A percentile compares a stretch with the other conserved stretches of the same genome.
phyloP scores from a whole-genome alignment of 2,797 vertebrate species.

The Epinephelus awoara region DNA sequence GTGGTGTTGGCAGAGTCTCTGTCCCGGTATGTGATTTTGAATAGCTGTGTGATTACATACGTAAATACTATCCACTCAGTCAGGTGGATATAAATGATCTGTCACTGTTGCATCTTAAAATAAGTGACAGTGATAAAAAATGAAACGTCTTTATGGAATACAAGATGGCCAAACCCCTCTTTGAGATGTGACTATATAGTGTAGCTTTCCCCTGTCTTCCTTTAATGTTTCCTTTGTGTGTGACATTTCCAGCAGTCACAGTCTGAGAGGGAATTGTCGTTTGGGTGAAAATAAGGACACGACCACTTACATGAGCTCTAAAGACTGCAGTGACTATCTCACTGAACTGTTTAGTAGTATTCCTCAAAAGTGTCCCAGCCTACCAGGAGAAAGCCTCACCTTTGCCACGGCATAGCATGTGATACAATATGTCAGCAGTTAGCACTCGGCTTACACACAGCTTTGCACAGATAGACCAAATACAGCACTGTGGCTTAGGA shows the following conservation, averaged over 20 bases:
- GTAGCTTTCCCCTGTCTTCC: not conserved
- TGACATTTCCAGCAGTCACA: conserved; percentile 26
- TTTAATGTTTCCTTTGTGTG: not conserved
- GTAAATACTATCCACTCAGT: not conserved
- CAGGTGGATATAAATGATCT: not conserved
- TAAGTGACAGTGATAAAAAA: not conserved
- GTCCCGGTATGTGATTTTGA: not conserved
- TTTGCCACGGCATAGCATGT: not conserved
- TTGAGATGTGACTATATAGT: not conserved
- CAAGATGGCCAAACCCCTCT: not conserved
- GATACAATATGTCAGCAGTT: not conserved
- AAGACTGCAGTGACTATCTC: not conserved
- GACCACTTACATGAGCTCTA: not conserved
- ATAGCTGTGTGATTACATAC: not conserved
- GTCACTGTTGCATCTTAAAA: not conserved
- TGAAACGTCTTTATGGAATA: not conserved
- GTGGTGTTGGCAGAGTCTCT: not conserved
- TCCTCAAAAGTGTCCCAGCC: not conserved
- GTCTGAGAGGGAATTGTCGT: not conserved
- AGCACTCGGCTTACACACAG: not conserved
- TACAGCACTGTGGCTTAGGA: not conserved
- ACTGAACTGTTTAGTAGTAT: not conserved
- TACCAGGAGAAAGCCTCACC: not conserved
- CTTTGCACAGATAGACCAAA: not conserved
- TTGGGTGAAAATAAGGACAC: not conserved